Conservation (phyloP, 2,888 invertebrate species). For the Hipparchia sbordonii region DNA sequence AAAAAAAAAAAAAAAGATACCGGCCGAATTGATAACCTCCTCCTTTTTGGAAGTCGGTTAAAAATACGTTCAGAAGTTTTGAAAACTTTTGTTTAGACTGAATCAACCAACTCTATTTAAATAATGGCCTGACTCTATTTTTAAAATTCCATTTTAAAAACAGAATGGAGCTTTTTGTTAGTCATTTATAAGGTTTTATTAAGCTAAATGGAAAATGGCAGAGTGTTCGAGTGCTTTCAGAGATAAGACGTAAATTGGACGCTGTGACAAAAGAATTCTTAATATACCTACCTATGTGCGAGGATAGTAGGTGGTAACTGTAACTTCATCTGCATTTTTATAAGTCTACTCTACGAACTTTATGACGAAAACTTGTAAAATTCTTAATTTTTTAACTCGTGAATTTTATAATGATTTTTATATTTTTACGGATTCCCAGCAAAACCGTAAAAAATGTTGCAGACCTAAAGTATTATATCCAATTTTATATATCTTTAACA, state of each 20-base stretch:
- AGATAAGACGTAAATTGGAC: conserved; percentile 10
- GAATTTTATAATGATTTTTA: too few species aligned
- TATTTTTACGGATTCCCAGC: too few species aligned
- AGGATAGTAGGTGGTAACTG: background rate
- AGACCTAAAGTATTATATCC: too few species aligned
- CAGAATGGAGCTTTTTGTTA: background rate
- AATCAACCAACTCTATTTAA: background rate
- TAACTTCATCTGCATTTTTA: background rate
- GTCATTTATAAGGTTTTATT: conserved; percentile 18
- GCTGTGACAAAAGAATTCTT: conserved; percentile 13
- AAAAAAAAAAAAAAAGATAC: too few species aligned
- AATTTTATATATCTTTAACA: too few species aligned
- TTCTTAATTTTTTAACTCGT: too few species aligned
- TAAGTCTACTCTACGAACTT: too few species aligned
- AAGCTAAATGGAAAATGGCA: conserved; percentile 16
- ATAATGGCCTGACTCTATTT: background rate
- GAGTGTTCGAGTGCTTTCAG: background rate
- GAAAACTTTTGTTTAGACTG: conserved; percentile 15
- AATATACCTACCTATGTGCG: background rate
- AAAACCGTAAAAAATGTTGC: too few species aligned
- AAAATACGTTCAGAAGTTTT: background rate
- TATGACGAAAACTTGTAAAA: too few species aligned
- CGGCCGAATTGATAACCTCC: too few species aligned
- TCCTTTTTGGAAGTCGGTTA: too few species aligned
- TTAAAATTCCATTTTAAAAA: conserved; percentile 2